Percentiles rank a stretch among this genome's conserved stretches.
These are phyloP conservation scores for Sinella curviseta DNA, from an alignment of 1,140 invertebrate species.

Conservation along the genomic window DNA sequence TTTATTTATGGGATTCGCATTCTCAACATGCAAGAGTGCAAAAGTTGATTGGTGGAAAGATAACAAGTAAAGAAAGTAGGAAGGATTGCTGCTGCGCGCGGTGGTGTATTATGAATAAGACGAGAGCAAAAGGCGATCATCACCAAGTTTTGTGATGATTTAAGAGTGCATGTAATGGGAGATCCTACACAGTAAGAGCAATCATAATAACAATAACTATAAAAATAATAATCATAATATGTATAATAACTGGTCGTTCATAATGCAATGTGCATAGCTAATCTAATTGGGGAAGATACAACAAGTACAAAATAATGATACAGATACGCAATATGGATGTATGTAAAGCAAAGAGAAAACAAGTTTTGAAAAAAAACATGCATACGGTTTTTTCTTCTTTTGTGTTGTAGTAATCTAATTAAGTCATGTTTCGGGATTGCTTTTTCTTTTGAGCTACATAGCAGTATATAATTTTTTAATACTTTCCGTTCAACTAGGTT, in stretches of 20 bases:
- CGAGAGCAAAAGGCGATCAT: too few species aligned
- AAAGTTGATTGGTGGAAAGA: too few species aligned
- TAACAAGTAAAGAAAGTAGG: too few species aligned
- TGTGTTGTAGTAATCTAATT: conserved; percentile 27
- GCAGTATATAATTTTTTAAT: not conserved
- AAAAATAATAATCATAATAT: not conserved
- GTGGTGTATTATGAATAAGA: too few species aligned
- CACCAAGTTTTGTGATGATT: conserved; percentile 4
- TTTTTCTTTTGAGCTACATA: not conserved
- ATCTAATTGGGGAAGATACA: not conserved
- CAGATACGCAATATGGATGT: not conserved
- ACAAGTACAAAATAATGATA: not conserved
- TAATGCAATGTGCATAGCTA: not conserved
- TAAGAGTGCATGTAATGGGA: conserved; percentile 23
- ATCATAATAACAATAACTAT: conserved; percentile 4
- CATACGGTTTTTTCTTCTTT: conserved; percentile 7
- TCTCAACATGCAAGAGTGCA: too few species aligned
- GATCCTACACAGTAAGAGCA: not conserved
- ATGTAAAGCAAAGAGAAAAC: conserved; percentile 1
- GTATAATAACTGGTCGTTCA: conserved; percentile 9
- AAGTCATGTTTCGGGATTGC: conserved; percentile 15
- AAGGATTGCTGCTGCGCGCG: too few species aligned
- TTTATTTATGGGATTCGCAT: too few species aligned
- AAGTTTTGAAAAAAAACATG: conserved; percentile 16
- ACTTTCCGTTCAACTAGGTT: not conserved